These are phyloP conservation scores for Xiphophorus maculatus DNA, from an alignment of 2,113 vertebrate species.

Conservation along the genomic window DNA sequence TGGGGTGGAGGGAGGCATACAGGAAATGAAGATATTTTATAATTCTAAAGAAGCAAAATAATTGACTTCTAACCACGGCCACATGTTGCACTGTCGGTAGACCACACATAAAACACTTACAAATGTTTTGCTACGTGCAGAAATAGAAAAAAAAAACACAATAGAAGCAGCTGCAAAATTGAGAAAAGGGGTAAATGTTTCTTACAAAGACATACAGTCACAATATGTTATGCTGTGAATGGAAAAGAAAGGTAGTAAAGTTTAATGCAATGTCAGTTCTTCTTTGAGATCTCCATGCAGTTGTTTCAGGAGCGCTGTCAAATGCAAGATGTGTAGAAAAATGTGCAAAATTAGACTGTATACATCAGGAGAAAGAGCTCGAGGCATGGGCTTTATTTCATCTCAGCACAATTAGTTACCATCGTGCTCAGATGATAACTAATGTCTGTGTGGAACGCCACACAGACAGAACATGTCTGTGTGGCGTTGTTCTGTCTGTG, in stretches of 20 bases:
- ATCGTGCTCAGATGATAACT: too few relatives aligned
- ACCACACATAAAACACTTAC: not conserved
- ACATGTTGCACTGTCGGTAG: not conserved
- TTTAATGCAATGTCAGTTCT: not conserved
- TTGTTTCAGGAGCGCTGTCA: too few relatives aligned
- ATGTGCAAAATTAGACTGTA: too few relatives aligned
- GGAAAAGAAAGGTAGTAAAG: not conserved
- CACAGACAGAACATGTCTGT: too few relatives aligned
- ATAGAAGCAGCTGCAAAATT: not conserved
- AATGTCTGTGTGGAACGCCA: too few relatives aligned
- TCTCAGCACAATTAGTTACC: too few relatives aligned
- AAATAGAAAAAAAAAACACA: not conserved
- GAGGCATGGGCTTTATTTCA: too few relatives aligned
- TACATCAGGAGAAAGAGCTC: too few relatives aligned
- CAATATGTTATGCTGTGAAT: not conserved
- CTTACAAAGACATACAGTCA: not conserved
- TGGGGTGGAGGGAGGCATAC: conserved; percentile 19
- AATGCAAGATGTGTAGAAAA: too few relatives aligned
- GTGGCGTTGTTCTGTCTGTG: too few relatives aligned
- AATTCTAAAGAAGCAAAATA: not conserved
- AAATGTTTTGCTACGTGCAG: not conserved
- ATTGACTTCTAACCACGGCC: not conserved
- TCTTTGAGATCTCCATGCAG: too few relatives aligned
- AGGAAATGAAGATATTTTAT: conserved; percentile 6
- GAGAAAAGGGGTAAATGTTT: not conserved